Evolutionary conservation across 2,888 invertebrate genomes (phyloP).

Genomic region (Eucriotettix oculatus): DNA sequence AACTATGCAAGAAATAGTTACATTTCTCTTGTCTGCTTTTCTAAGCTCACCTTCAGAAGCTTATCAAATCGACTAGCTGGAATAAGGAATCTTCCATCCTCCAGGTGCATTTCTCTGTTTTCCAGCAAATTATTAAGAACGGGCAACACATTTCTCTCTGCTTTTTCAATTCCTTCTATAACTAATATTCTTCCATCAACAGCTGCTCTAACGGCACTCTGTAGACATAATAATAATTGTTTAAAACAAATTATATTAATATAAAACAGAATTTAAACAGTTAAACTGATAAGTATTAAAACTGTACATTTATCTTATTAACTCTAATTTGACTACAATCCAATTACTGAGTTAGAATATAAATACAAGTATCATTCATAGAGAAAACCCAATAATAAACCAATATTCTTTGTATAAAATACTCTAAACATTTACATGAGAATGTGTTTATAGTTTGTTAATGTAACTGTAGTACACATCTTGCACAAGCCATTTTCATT

Average conservation of each 20-base stretch:
- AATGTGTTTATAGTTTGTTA: too few relatives aligned
- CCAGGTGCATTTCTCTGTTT: slow-evolving; percentile 95
- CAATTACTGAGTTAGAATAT: too few relatives aligned
- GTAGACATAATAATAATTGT: slow-evolving; percentile 13
- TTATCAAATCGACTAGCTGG: slow-evolving; percentile 81
- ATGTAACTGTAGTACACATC: too few relatives aligned
- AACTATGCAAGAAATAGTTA: not conserved
- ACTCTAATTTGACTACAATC: too few relatives aligned
- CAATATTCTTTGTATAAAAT: too few relatives aligned
- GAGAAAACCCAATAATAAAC: too few relatives aligned
- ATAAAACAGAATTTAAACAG: not conserved
- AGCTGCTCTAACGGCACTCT: slow-evolving; percentile 90
- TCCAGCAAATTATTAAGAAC: slow-evolving; percentile 91
- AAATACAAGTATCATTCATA: too few relatives aligned
- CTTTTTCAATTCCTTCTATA: slow-evolving; percentile 93
- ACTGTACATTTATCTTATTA: not conserved
- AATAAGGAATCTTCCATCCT: slow-evolving; percentile 88
- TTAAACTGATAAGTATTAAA: not conserved
- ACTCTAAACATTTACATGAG: too few relatives aligned
- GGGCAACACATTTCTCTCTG: slow-evolving; percentile 90
- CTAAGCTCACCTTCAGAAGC: slow-evolving; percentile 49
- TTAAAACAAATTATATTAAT: not conserved
- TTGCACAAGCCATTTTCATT: too few relatives aligned
- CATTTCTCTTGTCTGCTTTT: not conserved
- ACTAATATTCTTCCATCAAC: slow-evolving; percentile 73